Percentiles rank a stretch among this genome's conserved stretches.
Conservation (phyloP, 2,888 invertebrate species). For the Blera fallax region DNA sequence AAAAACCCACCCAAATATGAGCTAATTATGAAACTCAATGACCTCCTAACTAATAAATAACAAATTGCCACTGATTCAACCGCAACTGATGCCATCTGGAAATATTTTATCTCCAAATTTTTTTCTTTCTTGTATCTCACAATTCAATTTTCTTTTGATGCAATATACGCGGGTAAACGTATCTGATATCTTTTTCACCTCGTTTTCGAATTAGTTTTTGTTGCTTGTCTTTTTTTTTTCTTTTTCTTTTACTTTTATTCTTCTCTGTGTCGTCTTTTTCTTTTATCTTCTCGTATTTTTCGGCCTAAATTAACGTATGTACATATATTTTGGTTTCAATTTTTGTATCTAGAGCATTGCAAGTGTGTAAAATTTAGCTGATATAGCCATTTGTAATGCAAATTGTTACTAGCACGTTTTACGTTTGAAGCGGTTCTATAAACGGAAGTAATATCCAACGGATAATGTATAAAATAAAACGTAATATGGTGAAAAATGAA, state of each 20-base stretch:
- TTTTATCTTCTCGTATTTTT: not conserved
- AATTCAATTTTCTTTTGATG: slow-evolving; percentile 5
- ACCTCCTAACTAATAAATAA: not conserved
- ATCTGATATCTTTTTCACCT: slow-evolving; percentile 23
- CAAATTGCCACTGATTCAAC: not conserved
- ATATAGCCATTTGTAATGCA: slow-evolving; percentile 44
- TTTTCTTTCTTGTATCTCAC: not conserved
- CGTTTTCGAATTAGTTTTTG: slow-evolving; percentile 32
- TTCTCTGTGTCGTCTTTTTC: not conserved
- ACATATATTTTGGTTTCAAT: slow-evolving; percentile 28
- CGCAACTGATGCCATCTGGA: slow-evolving; percentile 1
- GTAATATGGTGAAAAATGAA: slow-evolving; percentile 10
- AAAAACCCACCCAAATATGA: not conserved
- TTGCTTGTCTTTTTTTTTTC: not conserved
- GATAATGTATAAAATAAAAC: not conserved
- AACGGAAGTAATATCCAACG: not conserved
- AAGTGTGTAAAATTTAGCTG: slow-evolving; percentile 6
- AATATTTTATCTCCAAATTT: not conserved
- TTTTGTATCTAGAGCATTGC: slow-evolving; percentile 47
- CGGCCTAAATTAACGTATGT: slow-evolving; percentile 19
- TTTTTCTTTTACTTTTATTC: not conserved
- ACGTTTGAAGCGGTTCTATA: not conserved
- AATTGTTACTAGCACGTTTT: slow-evolving; percentile 49
- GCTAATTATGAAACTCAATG: not conserved
- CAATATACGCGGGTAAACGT: not conserved